Conservation (phyloP, 1,140 invertebrate species). For the Ceratoteleas bidentatus region DNA sequence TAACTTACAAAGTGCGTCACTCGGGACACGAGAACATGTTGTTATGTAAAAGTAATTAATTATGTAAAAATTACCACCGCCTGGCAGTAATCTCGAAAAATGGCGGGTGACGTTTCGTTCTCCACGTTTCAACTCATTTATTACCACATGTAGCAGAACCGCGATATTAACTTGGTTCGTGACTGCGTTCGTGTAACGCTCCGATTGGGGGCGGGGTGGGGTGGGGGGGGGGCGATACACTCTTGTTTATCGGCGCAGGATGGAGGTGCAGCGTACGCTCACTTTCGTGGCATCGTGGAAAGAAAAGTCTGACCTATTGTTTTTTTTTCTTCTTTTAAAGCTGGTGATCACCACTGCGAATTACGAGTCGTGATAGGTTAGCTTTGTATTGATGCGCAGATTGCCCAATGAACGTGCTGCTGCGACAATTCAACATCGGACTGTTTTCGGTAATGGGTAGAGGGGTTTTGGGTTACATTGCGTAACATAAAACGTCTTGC, state of each 20-base stretch:
- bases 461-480: too few relatives aligned
- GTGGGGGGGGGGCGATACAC: slow-evolving; percentile 16
- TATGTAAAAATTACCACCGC: slow-evolving; percentile 21
- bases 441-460: not conserved
- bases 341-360: slow-evolving; percentile 48
- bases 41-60: slow-evolving; percentile 27
- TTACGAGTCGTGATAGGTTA: slow-evolving; percentile 71
- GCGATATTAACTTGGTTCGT: slow-evolving; percentile 33
- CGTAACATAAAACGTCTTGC: too few relatives aligned
- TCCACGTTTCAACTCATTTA: slow-evolving; percentile 35
- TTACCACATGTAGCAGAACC: slow-evolving; percentile 44
- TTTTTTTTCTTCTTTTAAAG: slow-evolving; percentile 30
- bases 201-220: not conserved
- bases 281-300: slow-evolving; percentile 52
- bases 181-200: slow-evolving; percentile 15
- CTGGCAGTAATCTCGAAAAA: slow-evolving; percentile 17
- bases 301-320: slow-evolving; percentile 67
- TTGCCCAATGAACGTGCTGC: slow-evolving; percentile 32
- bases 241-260: slow-evolving; percentile 36
- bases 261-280: slow-evolving; percentile 58
- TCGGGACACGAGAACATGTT: not conserved
- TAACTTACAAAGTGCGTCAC: slow-evolving; percentile 3
- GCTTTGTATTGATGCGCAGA: slow-evolving; percentile 40
- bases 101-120: slow-evolving; percentile 12
- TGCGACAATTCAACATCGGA: slow-evolving; percentile 22